Percentiles rank a stretch among this genome's conserved stretches.
Evolutionary conservation across 2,113 vertebrate genomes (phyloP).

Genomic region (Motacilla alba): DNA sequence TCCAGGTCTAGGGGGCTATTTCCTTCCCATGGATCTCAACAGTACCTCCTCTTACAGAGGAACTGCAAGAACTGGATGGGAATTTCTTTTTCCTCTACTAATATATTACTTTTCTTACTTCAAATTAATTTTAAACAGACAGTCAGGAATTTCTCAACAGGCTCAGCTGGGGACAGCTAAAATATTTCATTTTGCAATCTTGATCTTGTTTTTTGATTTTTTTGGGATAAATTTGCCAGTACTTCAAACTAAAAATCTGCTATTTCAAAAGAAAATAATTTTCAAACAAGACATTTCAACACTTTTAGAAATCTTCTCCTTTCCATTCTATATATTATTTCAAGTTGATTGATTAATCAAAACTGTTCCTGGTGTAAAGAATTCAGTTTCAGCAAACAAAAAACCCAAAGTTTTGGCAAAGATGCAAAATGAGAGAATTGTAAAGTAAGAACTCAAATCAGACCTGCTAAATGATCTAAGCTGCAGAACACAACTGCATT

Average conservation of each 20-base stretch:
- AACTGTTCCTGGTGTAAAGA: not conserved
- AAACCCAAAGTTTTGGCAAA: not conserved
- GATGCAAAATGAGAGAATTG: not conserved
- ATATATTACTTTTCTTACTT: not conserved
- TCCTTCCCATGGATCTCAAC: not conserved
- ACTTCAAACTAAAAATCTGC: not conserved
- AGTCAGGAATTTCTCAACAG: not conserved
- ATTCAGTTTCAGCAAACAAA: not conserved
- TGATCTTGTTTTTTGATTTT: not conserved
- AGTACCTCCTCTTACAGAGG: not conserved
- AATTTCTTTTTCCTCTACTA: not conserved
- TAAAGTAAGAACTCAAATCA: not conserved
- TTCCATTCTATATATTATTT: not conserved
- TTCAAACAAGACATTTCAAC: not conserved
- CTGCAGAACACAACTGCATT: not conserved
- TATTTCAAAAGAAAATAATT: not conserved
- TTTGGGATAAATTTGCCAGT: not conserved
- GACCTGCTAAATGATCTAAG: not conserved
- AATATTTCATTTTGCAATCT: not conserved
- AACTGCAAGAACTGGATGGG: not conserved
- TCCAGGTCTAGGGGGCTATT: not conserved
- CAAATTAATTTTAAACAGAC: not conserved
- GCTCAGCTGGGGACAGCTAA: not conserved
- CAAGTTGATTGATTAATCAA: not conserved
- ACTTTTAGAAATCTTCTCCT: not conserved